Evolutionary conservation across 2,797 vertebrate genomes (phyloP), one percentile per base, ranked within the genome.

Genomic region (Poeciliopsis presidionis): DNA sequence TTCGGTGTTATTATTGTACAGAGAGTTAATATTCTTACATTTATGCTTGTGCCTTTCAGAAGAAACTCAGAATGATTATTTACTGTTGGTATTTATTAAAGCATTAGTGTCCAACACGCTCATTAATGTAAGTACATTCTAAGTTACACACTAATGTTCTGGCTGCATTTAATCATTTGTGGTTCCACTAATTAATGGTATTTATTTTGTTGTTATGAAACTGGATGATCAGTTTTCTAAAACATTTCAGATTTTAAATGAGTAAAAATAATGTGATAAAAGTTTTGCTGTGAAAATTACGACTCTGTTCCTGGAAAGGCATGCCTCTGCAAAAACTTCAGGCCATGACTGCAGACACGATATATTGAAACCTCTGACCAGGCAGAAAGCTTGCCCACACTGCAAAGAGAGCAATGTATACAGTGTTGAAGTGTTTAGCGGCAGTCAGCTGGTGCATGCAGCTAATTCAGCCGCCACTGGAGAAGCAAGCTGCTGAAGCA

Each of bases 401-500:
- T 36, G 71, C 87, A 84, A 80, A 81, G 79, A 76, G 72, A 74
- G 74, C 3, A 46, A 75, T 67, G 36, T 55, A 76, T 39, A 74
- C 25, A 39, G 25, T 59, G 63, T 20, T 39, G 25, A 77, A 83
- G 80, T 6, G 59, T 86, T 85, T 9, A 80, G 69, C 81, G 78
- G 72, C 55, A 14, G 9, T 76, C 81, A 76, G 70, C 80, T 53
- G 79, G 57, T 81, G 78, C 33, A 57, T 30, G 18, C 36, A 75
- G 65, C 84, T 84, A 84, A 89, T 83, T 86, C 77, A 74, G 69
- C 80, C 74, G 30, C 73, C 41, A 43, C 81, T 82, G 79, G 67
- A 88, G 87, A 85, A 90, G 83, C 78, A 82, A 87, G 81, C 84
- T 65, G 75, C 72, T 77, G 76, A 80, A 79, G 47, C 65, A 81